A percentile compares a stretch with the other conserved stretches of the same genome.
Evolutionary conservation across 2,888 invertebrate species (phyloP).

Genomic region (Harpagoxenus sublaevis): DNA sequence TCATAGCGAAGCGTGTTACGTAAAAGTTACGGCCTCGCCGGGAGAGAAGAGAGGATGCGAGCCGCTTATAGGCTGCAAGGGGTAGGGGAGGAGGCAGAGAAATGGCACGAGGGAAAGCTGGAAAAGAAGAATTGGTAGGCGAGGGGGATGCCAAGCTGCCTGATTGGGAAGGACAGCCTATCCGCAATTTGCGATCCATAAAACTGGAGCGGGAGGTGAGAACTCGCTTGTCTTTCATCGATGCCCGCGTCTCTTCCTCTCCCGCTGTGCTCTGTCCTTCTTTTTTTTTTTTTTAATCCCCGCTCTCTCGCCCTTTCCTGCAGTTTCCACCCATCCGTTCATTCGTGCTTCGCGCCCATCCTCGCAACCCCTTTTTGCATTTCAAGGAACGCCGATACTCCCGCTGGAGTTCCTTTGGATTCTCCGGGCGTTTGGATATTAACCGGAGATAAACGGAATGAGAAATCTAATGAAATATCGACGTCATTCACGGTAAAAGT

Average conservation of each 20-base stretch:
- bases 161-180: slow-evolving; percentile 84
- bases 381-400: slow-evolving; percentile 68
- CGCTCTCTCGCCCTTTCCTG: slow-evolving; percentile 40
- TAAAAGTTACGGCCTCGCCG: slow-evolving; percentile 74
- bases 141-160: slow-evolving; percentile 64
- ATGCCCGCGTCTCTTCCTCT: slow-evolving; percentile 69
- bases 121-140: slow-evolving; percentile 73
- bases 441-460: slow-evolving; percentile 72
- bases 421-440: slow-evolving; percentile 72
- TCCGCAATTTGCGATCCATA: slow-evolving; percentile 80
- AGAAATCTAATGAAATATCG: slow-evolving; percentile 73
- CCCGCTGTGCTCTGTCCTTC: slow-evolving; percentile 40
- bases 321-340: slow-evolving; percentile 21
- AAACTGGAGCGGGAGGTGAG: slow-evolving; percentile 74
- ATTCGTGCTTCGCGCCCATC: slow-evolving; percentile 52
- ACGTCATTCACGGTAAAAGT: slow-evolving; percentile 68
- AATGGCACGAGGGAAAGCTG: slow-evolving; percentile 72
- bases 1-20: slow-evolving; percentile 81
- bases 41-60: slow-evolving; percentile 70
- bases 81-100: slow-evolving; percentile 62
- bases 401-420: slow-evolving; percentile 64
- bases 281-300: slow-evolving; percentile 62
- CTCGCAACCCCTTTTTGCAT: slow-evolving; percentile 77
- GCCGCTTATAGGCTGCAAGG: slow-evolving; percentile 65
- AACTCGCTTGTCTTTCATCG: slow-evolving; percentile 81